Evolutionary conservation across 2,888 invertebrate species (phyloP).

Genomic region (Drosophila neutralis): DNA sequence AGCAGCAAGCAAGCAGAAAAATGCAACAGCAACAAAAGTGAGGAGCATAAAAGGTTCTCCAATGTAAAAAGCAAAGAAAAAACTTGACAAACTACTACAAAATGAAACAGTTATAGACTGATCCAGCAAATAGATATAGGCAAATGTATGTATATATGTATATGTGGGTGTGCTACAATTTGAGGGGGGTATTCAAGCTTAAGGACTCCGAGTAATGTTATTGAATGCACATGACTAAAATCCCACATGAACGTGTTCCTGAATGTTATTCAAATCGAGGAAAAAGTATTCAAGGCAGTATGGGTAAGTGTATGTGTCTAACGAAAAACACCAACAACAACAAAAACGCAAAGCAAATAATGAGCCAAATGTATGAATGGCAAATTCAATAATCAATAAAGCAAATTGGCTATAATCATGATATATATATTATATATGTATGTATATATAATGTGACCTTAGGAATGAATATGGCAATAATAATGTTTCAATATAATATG

Average conservation of each 20-base stretch:
- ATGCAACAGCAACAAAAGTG: neutral
- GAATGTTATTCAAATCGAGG: neutral
- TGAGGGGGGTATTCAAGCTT: neutral
- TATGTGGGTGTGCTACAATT: neutral
- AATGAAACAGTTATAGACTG: neutral
- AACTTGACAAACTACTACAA: neutral
- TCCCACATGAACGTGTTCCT: neutral
- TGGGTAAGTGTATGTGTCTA: neutral
- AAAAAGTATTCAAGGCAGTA: neutral
- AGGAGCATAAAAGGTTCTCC: neutral
- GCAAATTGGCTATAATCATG: neutral
- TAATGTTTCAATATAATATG: neutral
- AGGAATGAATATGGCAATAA: neutral
- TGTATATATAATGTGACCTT: neutral
- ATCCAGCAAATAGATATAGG: neutral
- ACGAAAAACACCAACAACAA: neutral
- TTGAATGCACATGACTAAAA: neutral
- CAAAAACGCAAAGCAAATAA: neutral
- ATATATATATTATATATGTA: neutral
- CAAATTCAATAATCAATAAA: neutral
- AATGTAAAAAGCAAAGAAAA: neutral
- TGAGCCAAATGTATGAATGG: constrained; percentile 1
- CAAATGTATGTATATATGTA: neutral
- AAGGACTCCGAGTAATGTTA: neutral
- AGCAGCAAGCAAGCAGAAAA: neutral